Percentiles rank a stretch among this genome's conserved stretches.
These are phyloP conservation scores for Drosophila mercatorum DNA, from an alignment of 2,888 invertebrate genomes.

Conservation along the genomic window DNA sequence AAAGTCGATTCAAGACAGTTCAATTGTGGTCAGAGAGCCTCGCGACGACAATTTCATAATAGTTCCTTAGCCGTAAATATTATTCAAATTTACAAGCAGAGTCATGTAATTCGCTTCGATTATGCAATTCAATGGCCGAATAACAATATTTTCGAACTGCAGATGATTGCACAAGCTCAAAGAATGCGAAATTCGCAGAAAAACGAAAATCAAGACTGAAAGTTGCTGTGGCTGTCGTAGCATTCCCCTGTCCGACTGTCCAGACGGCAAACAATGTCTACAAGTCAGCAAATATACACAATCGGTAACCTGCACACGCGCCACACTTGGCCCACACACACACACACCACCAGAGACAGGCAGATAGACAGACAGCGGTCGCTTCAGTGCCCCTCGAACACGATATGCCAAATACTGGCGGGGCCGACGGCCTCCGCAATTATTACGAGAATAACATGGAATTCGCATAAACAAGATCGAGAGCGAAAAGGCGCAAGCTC, in stretches of 20 bases:
- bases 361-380: background rate
- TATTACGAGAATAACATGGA: constrained; percentile 64
- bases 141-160: constrained; percentile 17
- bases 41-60: constrained; percentile 3
- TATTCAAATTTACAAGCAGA: constrained; percentile 23
- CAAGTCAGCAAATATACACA: constrained; percentile 65
- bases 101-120: constrained; percentile 26
- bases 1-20: background rate
- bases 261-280: constrained; percentile 45
- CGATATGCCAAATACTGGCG: constrained; percentile 57
- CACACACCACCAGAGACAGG: background rate
- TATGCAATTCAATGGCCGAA: constrained; percentile 44
- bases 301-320: constrained; percentile 76
- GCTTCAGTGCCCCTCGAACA: constrained; percentile 25
- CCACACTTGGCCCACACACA: constrained; percentile 39
- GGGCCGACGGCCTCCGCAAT: constrained; percentile 72
- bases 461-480: constrained; percentile 68
- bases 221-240: constrained; percentile 28
- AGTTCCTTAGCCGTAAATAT: constrained; percentile 2
- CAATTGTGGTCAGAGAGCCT: background rate
- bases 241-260: constrained; percentile 29
- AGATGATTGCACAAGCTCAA: constrained; percentile 45
- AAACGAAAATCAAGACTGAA: constrained; percentile 7
- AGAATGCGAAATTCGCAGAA: constrained; percentile 51
- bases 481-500: constrained; percentile 8